Evolutionary conservation across 2,113 vertebrate genomes (phyloP).

Genomic region (Verasper variegatus): DNA sequence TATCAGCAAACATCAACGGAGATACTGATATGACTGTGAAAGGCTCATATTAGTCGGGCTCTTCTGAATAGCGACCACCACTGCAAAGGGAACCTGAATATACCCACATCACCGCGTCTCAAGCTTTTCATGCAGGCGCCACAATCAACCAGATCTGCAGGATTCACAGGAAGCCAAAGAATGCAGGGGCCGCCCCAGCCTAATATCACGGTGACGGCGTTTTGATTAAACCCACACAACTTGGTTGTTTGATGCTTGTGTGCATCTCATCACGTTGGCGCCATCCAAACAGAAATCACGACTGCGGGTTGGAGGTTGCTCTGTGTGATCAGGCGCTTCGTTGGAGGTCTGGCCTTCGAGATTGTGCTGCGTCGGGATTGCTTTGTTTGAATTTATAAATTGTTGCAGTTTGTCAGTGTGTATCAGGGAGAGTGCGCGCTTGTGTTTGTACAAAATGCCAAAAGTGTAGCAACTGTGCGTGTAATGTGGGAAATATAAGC

Average conservation of each 20-base stretch:
- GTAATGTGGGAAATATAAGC: constrained; percentile 4
- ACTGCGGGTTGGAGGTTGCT: too few relatives aligned
- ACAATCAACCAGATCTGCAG: neutral
- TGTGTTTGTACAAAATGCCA: constrained; percentile 16
- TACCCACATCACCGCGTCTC: too few relatives aligned
- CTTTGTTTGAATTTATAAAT: neutral
- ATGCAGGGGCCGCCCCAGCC: constrained; percentile 9
- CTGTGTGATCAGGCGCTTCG: too few relatives aligned
- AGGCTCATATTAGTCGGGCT: too few relatives aligned
- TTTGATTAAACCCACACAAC: constrained; percentile 23
- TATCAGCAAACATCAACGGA: too few relatives aligned
- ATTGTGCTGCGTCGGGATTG: neutral
- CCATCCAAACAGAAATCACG: too few relatives aligned
- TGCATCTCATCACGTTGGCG: neutral
- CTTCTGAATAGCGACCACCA: too few relatives aligned
- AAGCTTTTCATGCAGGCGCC: too few relatives aligned
- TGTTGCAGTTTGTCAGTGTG: neutral
- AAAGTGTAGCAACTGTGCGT: constrained; percentile 12
- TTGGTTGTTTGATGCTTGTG: constrained; percentile 24
- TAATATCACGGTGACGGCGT: constrained; percentile 8
- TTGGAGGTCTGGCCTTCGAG: neutral
- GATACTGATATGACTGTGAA: too few relatives aligned
- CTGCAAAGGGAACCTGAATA: too few relatives aligned
- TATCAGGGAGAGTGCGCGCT: neutral
- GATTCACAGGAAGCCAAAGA: constrained; percentile 39